A percentile compares a stretch with the other conserved stretches of the same genome.
Evolutionary conservation across 1,140 invertebrate species (phyloP).

Genomic region (Uloborus diversus): DNA sequence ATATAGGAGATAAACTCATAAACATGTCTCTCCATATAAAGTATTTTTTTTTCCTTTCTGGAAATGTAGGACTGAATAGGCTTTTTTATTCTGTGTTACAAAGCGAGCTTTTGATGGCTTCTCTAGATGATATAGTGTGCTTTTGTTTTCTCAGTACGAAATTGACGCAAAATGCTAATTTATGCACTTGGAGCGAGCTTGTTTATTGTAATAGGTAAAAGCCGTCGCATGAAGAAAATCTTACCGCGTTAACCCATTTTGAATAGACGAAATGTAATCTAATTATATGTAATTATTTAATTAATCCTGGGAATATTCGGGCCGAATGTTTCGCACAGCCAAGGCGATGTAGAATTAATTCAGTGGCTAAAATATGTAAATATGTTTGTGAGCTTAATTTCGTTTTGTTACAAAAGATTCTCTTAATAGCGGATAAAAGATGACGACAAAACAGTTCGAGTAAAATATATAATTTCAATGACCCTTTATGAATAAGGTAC

Average conservation of each 20-base stretch:
- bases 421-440: no score
- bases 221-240: no score
- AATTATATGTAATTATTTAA: conserved; percentile 18
- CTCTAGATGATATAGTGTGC: conserved; percentile 3
- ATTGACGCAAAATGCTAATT: no score
- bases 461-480: no score
- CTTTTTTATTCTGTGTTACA: conserved; percentile 41
- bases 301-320: conserved; percentile 20
- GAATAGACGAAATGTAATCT: not conserved
- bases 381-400: no score
- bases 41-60: conserved; percentile 5
- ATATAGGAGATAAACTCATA: no score
- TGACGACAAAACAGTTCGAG: no score
- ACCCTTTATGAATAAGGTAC: no score
- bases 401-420: no score
- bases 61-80: conserved; percentile 12
- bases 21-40: conserved; percentile 17
- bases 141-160: conserved; percentile 37
- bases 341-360: not conserved
- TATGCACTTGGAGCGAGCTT: no score
- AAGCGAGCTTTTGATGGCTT: conserved; percentile 15
- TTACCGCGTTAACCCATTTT: conserved; percentile 11
- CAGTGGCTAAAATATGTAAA: not conserved
- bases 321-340: not conserved
- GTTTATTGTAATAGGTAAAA: no score